Evolutionary conservation across 2,888 invertebrate species (phyloP).

Genomic region (Pyrochroa serraticornis): DNA sequence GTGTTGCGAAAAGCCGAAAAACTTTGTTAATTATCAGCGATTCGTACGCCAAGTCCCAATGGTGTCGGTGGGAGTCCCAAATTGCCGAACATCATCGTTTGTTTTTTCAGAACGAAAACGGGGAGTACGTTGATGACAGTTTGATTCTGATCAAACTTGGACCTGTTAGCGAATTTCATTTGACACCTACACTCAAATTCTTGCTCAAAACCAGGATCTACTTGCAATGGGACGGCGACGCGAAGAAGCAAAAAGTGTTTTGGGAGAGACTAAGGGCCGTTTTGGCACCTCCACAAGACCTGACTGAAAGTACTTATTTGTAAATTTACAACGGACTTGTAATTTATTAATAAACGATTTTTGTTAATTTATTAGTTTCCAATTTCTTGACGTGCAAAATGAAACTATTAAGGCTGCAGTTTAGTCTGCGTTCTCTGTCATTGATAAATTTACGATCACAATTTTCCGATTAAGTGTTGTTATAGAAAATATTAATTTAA

Average conservation of each 20-base stretch:
- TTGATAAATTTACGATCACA: too few species aligned
- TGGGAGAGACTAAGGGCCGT: slow-evolving; percentile 52
- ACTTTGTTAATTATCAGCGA: slow-evolving; percentile 72
- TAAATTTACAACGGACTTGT: neutral
- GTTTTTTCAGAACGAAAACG: slow-evolving; percentile 60
- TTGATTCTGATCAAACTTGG: slow-evolving; percentile 69
- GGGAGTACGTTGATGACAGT: slow-evolving; percentile 63
- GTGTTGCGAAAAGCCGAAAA: slow-evolving; percentile 69
- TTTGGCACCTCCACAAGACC: slow-evolving; percentile 36
- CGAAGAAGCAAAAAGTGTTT: slow-evolving; percentile 50
- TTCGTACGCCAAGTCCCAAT: slow-evolving; percentile 72
- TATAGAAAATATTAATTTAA: too few species aligned
- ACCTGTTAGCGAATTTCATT: slow-evolving; percentile 61
- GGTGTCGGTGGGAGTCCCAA: slow-evolving; percentile 75
- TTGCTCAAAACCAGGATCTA: slow-evolving; percentile 70
- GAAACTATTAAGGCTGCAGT: too few species aligned
- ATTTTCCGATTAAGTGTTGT: too few species aligned
- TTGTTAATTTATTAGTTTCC: too few species aligned
- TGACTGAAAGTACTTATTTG: slow-evolving; percentile 25
- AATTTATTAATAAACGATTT: neutral
- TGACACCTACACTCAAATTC: slow-evolving; percentile 67
- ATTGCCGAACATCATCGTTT: slow-evolving; percentile 70
- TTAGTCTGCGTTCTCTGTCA: too few species aligned
- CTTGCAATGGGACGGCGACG: slow-evolving; percentile 65
- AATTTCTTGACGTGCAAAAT: too few species aligned